Conservation (phyloP, 2,888 invertebrate genomes). For the Tanytarsus gracilentus region DNA sequence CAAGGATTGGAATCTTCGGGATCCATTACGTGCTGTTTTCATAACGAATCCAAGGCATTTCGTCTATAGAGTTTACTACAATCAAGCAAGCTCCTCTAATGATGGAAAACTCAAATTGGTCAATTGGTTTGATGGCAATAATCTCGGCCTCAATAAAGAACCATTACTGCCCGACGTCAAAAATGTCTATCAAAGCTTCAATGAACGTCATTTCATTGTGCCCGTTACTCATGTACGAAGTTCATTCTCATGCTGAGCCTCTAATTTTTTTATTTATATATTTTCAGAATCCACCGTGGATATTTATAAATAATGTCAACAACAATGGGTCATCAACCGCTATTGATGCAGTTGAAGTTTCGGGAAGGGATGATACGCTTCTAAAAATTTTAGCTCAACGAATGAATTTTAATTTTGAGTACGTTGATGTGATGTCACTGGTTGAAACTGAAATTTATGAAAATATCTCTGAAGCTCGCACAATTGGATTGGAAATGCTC, state of each 20-base stretch:
- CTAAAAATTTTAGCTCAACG: constrained; percentile 53
- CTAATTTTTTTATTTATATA: neutral
- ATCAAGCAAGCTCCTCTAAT: constrained; percentile 55
- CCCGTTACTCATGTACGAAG: constrained; percentile 67
- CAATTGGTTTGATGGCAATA: constrained; percentile 61
- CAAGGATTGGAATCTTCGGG: constrained; percentile 35
- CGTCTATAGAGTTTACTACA: constrained; percentile 55
- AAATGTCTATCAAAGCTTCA: constrained; percentile 56
- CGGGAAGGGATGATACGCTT: constrained; percentile 61
- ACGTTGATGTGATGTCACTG: constrained; percentile 49
- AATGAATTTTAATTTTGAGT: constrained; percentile 62
- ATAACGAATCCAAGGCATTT: constrained; percentile 51
- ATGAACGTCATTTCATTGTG: constrained; percentile 53
- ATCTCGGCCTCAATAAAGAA: constrained; percentile 51
- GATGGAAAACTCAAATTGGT: constrained; percentile 52
- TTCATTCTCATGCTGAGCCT: constrained; percentile 13
- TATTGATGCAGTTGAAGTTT: neutral
- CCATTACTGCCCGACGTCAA: constrained; percentile 55
- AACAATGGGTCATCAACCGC: constrained; percentile 33
- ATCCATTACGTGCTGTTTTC: constrained; percentile 50
- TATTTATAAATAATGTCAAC: constrained; percentile 59
- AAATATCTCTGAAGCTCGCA: constrained; percentile 61
- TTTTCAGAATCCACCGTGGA: constrained; percentile 62
- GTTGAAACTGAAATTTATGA: constrained; percentile 40
- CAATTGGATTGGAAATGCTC: constrained; percentile 52